phyloP scores from a whole-genome alignment of 2,888 invertebrate genomes.

The Scaptomyza flava region DNA sequence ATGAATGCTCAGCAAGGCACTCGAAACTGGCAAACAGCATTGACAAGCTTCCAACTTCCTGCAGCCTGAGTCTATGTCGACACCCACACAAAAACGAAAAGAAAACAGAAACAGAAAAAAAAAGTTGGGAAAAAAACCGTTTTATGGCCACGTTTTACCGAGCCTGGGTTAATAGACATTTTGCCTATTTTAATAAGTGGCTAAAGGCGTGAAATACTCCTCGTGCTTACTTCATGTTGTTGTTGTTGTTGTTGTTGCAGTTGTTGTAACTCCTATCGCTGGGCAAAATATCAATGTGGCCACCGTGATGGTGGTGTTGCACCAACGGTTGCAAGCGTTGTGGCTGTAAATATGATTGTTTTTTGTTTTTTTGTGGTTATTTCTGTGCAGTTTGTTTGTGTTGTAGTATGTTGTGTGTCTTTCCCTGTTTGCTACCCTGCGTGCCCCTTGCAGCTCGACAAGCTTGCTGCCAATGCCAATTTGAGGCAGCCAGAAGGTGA shows the following conservation, averaged over 20 bases:
- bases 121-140: constrained; percentile 13
- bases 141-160: constrained; percentile 45
- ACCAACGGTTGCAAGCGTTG: constrained; percentile 21
- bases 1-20: not conserved
- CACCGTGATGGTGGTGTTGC: constrained; percentile 28
- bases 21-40: constrained; percentile 12
- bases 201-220: constrained; percentile 80
- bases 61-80: constrained; percentile 6
- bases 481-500: constrained; percentile 83
- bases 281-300: constrained; percentile 63
- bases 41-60: constrained; percentile 34
- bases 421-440: constrained; percentile 18
- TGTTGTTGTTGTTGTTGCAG: constrained; percentile 3
- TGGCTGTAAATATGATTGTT: constrained; percentile 67
- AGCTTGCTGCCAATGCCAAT: constrained; percentile 42
- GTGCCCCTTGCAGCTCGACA: not conserved
- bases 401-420: constrained; percentile 43
- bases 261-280: constrained; percentile 56
- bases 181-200: constrained; percentile 81
- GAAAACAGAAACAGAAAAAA: not conserved
- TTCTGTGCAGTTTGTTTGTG: constrained; percentile 62
- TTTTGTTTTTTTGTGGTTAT: not conserved
- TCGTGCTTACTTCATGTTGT: constrained; percentile 2
- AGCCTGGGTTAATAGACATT: constrained; percentile 70
- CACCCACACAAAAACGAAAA: constrained; percentile 36